These are phyloP conservation scores for Ormyrus rosae DNA, from an alignment of 2,888 invertebrate species.

Conservation along the genomic window DNA sequence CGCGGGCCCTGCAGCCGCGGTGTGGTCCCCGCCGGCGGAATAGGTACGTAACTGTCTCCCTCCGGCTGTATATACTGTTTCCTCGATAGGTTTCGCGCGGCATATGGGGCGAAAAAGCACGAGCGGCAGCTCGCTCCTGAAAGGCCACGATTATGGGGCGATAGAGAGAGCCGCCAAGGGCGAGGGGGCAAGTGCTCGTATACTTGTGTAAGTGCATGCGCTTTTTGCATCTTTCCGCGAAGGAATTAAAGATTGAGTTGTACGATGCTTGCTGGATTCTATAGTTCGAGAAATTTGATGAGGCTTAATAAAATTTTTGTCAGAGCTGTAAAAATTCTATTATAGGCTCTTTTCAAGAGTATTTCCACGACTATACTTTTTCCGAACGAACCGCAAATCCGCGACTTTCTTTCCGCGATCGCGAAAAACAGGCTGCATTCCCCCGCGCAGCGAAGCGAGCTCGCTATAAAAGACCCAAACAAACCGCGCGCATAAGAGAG, in stretches of 20 bases:
- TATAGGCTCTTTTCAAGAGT: no score
- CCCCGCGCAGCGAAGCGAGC: constrained; percentile 3
- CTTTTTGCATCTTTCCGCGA: background rate
- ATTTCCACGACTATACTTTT: constrained; percentile 19
- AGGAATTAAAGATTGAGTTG: background rate
- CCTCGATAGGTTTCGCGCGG: no score
- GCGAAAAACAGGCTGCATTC: background rate
- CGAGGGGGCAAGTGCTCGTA: background rate
- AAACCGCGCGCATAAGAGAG: no score
- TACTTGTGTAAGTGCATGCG: background rate
- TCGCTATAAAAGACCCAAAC: background rate
- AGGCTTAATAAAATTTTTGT: background rate
- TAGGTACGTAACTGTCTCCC: no score
- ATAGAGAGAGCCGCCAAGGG: background rate
- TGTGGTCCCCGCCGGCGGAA: no score
- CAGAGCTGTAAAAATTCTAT: background rate
- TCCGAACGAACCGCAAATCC: background rate
- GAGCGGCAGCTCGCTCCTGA: background rate
- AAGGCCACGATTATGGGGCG: no score
- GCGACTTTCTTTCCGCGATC: background rate
- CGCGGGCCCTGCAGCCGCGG: no score
- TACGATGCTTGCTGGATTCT: background rate
- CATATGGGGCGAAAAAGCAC: no score
- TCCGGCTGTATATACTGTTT: no score
- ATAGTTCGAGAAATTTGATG: background rate